A percentile compares a stretch with the other conserved stretches of the same genome.
These are phyloP conservation scores for Polyommatus iphigenia DNA, from an alignment of 2,888 invertebrate genomes.

Conservation along the genomic window DNA sequence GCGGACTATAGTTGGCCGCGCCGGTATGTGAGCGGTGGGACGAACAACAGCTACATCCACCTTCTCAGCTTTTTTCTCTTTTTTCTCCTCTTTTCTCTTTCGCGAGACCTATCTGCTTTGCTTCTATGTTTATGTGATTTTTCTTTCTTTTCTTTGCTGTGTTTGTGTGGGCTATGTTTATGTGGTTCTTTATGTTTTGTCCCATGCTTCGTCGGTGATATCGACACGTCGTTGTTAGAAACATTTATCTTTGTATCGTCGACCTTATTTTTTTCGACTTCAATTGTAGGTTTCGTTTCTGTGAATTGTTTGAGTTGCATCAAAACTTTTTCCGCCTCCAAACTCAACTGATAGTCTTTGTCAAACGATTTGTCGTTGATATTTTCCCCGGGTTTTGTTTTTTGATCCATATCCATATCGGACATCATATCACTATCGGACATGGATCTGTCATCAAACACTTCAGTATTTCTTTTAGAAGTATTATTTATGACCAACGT, in stretches of 20 bases:
- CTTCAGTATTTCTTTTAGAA: conserved; percentile 33
- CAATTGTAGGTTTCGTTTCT: conserved; percentile 57
- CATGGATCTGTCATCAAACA: conserved; percentile 18
- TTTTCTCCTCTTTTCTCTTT: conserved; percentile 40
- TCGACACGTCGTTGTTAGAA: conserved; percentile 35
- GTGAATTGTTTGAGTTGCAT: conserved; percentile 55
- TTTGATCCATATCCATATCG: too few species aligned
- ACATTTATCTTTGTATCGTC: conserved; percentile 33
- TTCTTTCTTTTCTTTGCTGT: not conserved
- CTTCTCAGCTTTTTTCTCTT: conserved; percentile 56
- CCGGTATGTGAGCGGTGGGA: too few species aligned
- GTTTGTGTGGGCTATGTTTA: conserved; percentile 37
- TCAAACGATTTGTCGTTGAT: conserved; percentile 54
- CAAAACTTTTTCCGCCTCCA: conserved; percentile 54
- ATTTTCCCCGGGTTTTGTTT: conserved; percentile 33
- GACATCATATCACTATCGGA: conserved; percentile 12
- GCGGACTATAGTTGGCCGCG: too few species aligned
- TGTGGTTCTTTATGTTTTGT: conserved; percentile 42
- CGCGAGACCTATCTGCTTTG: not conserved
- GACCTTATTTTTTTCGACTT: conserved; percentile 38
- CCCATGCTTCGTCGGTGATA: conserved; percentile 42
- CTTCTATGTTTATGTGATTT: conserved; percentile 7
- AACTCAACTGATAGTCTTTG: conserved; percentile 61
- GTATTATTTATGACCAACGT: conserved; percentile 33
- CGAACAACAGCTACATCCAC: conserved; percentile 83